Conservation (phyloP, 2,113 vertebrate genomes). For the Onychostruthus taczanowskii region DNA sequence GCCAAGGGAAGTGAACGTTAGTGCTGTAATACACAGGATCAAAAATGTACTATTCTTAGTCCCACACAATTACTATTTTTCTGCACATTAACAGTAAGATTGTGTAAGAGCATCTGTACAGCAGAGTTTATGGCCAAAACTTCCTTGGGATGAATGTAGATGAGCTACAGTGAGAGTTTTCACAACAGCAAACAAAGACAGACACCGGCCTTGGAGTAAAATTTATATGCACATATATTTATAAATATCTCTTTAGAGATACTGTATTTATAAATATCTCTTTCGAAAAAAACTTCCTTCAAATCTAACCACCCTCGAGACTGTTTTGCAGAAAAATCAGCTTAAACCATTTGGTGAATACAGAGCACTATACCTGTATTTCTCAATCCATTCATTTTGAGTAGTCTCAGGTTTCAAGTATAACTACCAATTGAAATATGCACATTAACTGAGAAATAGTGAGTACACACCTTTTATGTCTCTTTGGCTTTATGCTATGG, state of each 20-base stretch:
- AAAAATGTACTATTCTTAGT: not conserved
- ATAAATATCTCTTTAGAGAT: not conserved
- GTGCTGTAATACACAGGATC: not conserved
- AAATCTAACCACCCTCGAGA: not conserved
- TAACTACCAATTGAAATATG: not conserved
- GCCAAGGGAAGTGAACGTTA: not conserved
- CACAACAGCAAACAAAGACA: not conserved
- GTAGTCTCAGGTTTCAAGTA: not conserved
- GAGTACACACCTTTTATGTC: not conserved
- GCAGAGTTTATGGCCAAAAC: not conserved
- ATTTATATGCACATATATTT: not conserved
- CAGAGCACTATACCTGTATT: not conserved
- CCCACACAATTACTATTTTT: not conserved
- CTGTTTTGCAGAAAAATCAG: not conserved
- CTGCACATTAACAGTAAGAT: not conserved
- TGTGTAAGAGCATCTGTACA: not conserved
- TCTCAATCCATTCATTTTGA: not conserved
- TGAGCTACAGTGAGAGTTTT: not conserved
- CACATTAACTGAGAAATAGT: not conserved
- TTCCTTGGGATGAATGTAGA: not conserved
- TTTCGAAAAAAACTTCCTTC: not conserved
- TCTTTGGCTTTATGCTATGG: conserved; percentile 9
- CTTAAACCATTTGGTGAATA: not conserved
- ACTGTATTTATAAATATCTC: not conserved
- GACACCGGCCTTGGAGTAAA: not conserved